Evolutionary conservation across 2,797 vertebrate genomes (phyloP).

Genomic region (Dicrostonyx torquatus): DNA sequence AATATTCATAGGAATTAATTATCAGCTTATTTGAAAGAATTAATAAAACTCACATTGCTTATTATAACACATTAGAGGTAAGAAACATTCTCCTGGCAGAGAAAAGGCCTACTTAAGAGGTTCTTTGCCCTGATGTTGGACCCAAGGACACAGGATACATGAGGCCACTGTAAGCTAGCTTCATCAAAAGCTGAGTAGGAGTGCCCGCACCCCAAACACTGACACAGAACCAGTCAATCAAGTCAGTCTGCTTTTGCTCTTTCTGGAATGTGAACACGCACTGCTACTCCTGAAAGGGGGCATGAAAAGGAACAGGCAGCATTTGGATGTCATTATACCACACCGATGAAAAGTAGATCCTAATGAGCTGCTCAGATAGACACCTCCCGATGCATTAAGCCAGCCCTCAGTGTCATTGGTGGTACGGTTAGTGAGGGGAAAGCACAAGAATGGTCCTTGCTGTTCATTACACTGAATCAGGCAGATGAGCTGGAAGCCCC

Average conservation of each 20-base stretch:
- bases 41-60: slow-evolving; percentile 35
- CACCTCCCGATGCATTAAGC: slow-evolving; percentile 13
- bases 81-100: not conserved
- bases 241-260: not conserved
- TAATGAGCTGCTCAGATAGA: slow-evolving; percentile 31
- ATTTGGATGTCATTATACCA: not conserved
- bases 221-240: not conserved
- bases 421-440: not conserved
- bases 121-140: not conserved
- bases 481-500: not conserved
- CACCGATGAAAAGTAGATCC: not conserved
- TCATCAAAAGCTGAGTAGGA: not conserved
- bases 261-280: not conserved
- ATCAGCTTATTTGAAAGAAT: slow-evolving; percentile 52
- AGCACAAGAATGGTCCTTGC: not conserved
- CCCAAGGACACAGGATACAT: not conserved
- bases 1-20: slow-evolving; percentile 57
- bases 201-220: not conserved
- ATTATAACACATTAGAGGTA: not conserved
- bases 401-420: not conserved
- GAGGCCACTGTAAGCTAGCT: not conserved
- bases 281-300: not conserved
- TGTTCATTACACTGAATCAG: not conserved
- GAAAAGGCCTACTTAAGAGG: not conserved
- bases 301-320: not conserved